These are phyloP conservation scores for Gymnodraco acuticeps DNA, from an alignment of 2,797 vertebrate species.

Conservation along the genomic window DNA sequence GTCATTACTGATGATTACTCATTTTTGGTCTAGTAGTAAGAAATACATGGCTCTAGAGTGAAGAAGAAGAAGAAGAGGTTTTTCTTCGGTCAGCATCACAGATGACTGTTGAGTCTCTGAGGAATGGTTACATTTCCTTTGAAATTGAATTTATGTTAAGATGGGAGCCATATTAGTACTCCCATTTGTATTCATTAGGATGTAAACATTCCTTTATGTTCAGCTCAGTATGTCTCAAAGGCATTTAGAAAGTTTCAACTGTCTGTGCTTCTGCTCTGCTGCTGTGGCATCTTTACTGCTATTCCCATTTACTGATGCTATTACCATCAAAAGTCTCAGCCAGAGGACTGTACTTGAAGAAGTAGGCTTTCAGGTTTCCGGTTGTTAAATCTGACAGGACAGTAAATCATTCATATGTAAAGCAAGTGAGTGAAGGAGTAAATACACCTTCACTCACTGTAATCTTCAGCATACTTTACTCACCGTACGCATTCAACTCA, in stretches of 20 bases:
- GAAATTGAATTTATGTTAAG: neutral
- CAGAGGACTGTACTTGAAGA: neutral
- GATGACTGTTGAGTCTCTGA: neutral
- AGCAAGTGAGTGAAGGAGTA: neutral
- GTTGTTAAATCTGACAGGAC: neutral
- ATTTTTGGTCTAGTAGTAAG: neutral
- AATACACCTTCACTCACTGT: conserved; percentile 1
- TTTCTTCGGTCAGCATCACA: neutral
- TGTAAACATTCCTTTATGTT: neutral
- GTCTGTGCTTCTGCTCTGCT: neutral
- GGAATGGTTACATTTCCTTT: neutral
- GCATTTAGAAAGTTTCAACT: neutral
- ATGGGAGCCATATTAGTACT: neutral
- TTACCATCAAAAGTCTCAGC: neutral
- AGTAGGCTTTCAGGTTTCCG: neutral
- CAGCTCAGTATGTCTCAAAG: neutral
- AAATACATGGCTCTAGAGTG: neutral
- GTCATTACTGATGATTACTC: conserved; percentile 3
- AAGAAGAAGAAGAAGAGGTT: neutral
- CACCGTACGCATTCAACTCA: neutral
- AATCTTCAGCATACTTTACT: conserved; percentile 10
- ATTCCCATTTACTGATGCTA: neutral
- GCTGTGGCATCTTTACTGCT: neutral
- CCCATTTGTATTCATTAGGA: conserved; percentile 3
- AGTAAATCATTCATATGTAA: conserved; percentile 3